These are phyloP conservation scores for Neomicropteryx cornuta DNA, from an alignment of 1,140 invertebrate species.

Conservation along the genomic window DNA sequence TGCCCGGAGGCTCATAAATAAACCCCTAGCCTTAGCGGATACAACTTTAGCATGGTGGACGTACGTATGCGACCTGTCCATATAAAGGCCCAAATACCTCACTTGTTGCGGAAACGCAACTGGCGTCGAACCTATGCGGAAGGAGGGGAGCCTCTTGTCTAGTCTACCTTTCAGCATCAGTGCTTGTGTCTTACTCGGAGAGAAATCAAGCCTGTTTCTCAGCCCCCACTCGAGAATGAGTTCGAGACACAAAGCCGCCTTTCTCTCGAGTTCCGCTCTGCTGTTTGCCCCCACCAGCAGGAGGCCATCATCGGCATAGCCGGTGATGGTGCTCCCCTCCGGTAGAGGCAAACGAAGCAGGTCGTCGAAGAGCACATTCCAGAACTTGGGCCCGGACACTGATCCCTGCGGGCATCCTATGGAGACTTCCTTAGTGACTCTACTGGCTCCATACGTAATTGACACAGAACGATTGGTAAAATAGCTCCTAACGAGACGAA, in stretches of 20 bases:
- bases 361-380: constrained; percentile 31
- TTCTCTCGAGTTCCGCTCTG: constrained; percentile 15
- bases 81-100: constrained; percentile 2
- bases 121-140: constrained; percentile 7
- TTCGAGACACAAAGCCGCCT: constrained; percentile 3
- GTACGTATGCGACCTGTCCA: constrained; percentile 6
- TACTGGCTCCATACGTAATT: constrained; percentile 8
- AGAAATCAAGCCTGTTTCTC: constrained; percentile 11
- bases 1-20: constrained; percentile 8
- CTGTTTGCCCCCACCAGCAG: constrained; percentile 18
- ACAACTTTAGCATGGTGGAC: constrained; percentile 4
- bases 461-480: constrained; percentile 17
- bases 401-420: constrained; percentile 37
- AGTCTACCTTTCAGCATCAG: constrained; percentile 15
- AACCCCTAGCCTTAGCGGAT: constrained; percentile 5
- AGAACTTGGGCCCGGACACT: constrained; percentile 26
- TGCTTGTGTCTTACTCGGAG: constrained; percentile 10
- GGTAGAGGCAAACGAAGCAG: constrained; percentile 18
- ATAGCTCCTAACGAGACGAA: constrained; percentile 20
- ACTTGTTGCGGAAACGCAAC: too few species aligned
- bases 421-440: constrained; percentile 11
- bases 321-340: constrained; percentile 12
- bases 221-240: constrained; percentile 15
- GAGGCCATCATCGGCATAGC: constrained; percentile 27
- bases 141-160: constrained; percentile 11